Base-by-base conservation (phyloP, 2,888 invertebrate species). In the Thymelicus acteon region DNA sequence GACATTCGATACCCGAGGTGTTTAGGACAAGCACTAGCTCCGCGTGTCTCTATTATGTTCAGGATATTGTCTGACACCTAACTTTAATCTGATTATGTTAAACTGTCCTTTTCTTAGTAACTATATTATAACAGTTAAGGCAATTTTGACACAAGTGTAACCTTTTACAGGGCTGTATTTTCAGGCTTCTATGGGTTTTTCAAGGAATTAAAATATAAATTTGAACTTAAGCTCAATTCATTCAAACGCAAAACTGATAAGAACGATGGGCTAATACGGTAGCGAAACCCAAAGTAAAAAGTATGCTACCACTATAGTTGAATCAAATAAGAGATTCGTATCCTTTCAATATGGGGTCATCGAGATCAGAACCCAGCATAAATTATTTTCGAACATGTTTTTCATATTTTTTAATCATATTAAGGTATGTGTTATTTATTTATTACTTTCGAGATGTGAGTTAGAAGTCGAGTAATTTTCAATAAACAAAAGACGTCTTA, bases 1-100 rank as follows among this genome's bases (percentile, higher is more conserved):
- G 69, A 69, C 64, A 72, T 39, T 48, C 58, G 63, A 64, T 64
- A 72, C 62, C 70, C 73, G 72, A 71, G 72, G 62, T 72, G 73
- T 74, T 74, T 72, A 71, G 67, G 63, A 67, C 71, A 52, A 52
- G 48, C 31, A 15, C 49, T 40, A n/a, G 40, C 47, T 31, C 40
- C 24, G 24, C 24, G 54, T 13, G 31, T 57, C 57, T 37, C 57
- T 37, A 57, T 37, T 31, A 31, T 40, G n/a, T 40, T n/a, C 39
- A 40, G 15, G 39, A 60, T 60, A 40, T 10, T 60, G 60, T 60
- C 60, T 10, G 15, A 60, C 60, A 60, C 15, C 15, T 60, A 39
- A 57, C 57, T 37, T 57, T 57, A 57, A 57, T 57, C 57, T 57
- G 57, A 57, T 57, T 57, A 57, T 57, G n/a, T 57, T 57, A 37